Evolutionary conservation across 2,888 invertebrate genomes (phyloP), one percentile per base, ranked within the genome.

Genomic region (Xylocampa areola): DNA sequence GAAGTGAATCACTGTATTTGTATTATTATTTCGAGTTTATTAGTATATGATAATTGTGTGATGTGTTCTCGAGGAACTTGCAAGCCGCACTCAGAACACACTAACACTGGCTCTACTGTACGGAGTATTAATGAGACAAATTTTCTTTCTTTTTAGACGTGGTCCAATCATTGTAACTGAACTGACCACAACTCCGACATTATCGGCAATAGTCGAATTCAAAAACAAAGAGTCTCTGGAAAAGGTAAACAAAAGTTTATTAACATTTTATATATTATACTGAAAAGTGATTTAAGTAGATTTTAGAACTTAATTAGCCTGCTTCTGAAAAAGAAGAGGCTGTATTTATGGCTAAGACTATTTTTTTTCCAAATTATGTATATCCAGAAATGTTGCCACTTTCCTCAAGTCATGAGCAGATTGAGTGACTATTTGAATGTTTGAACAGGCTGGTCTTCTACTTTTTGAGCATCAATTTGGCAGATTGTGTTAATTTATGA

Each of bases 161-260:
- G 94, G 94, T 93, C 94, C 94, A 90, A 93, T 94, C 92, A 91
- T 94, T 91, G 94, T 94, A 84, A 93, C 93, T 85, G 94, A 94
- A 93, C 91, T 91, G 94, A 94, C 94, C 92, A 93, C 92, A 87
- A 93, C 94, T 89, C 94, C 94, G 85, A 92, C 93, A 92, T 91
- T 94, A 92, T 93, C 94, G 91, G 94, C 94, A 87, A 93, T 94
- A 86, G 92, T 94, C 90, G 94, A 93, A 93, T 94, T 93, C 93
- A 93, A 94, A 94, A 94, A 94, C 94, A 93, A 93, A 93, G 94
- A 94, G 84, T 92, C 90, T 86, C 89, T 94, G 94, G 92, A 93
- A 83, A 92, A 94, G 94, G 94, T 94, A 94, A 93, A 85, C 86
- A 90, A 88, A 90, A 87, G 86, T 90, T 93, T 91, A 87, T 88